A percentile compares a stretch with the other conserved stretches of the same genome.
Conservation (phyloP, 1,140 invertebrate species). For the Ceratina australensis region DNA sequence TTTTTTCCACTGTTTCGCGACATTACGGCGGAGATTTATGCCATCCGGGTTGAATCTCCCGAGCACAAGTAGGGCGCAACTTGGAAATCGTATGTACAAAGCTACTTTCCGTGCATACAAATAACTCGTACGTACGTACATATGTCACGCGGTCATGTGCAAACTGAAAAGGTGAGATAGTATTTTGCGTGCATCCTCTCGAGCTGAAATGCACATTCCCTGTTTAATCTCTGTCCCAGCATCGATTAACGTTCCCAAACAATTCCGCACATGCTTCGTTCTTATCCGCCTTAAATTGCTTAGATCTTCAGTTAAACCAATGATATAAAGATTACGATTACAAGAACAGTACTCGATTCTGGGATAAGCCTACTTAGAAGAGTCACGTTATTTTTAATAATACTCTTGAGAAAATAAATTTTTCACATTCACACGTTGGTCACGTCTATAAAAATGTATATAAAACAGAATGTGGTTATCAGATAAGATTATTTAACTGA, state of each 20-base stretch:
- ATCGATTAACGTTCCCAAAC: slow-evolving; percentile 2
- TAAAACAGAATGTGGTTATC: not conserved
- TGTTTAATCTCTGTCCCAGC: not conserved
- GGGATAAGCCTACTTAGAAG: too few relatives aligned
- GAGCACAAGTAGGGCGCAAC: slow-evolving; percentile 7
- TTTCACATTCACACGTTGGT: too few relatives aligned
- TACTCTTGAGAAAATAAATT: too few relatives aligned
- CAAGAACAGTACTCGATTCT: too few relatives aligned
- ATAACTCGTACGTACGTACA: not conserved
- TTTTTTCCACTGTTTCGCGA: not conserved
- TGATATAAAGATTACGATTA: too few relatives aligned
- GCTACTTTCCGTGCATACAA: not conserved
- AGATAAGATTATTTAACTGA: not conserved
- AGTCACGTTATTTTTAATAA: too few relatives aligned
- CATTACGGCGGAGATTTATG: not conserved
- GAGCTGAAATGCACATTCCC: not conserved
- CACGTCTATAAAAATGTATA: not conserved
- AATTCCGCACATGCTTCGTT: not conserved
- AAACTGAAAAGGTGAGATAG: slow-evolving; percentile 4
- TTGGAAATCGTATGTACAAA: not conserved
- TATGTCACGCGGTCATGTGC: not conserved
- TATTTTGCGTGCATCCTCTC: not conserved
- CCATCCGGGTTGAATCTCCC: too few relatives aligned
- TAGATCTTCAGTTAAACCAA: too few relatives aligned
- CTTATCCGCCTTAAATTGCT: too few relatives aligned